Base-by-base conservation (phyloP, 2,888 invertebrate species). In the Adineta ricciae region DNA sequence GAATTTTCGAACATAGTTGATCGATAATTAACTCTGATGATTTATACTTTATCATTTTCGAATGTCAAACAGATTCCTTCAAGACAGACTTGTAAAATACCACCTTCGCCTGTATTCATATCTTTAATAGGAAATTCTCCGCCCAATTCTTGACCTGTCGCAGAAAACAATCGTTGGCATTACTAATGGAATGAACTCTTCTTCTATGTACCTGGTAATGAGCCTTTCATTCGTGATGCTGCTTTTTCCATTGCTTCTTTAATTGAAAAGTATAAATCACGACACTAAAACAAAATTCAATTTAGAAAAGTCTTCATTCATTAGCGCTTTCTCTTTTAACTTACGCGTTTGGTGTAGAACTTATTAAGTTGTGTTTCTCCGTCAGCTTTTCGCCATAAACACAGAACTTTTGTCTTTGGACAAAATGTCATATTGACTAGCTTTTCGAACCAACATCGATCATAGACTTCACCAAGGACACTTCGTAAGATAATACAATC, bases 371-470 rank as follows among this genome's bases (percentile, higher is more conserved):
- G 89, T 86, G 90, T 90, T 86, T 90, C 89, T 83, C 90, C 90
- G 11, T 88, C 96, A 89, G 95, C 95, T 88, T 96, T 93, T 88
- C 97, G 93, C 97, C 99, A 99, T 86, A 99, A 93, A 91, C 98
- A 99, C 87, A 99, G 92, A 19, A 98, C 94, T 91, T 95, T 95
- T 89, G 96, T 98, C 91, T 98, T 98, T 0, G 99, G 99, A 88
- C 97, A 97, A 91, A 96, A 99, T 0, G 99, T 98, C 97, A 99
- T 98, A 90, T 99, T 99, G 84, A 99, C 97, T 84, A 99, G 92
- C 85, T 97, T 93, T 90, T 99, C 99, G 91, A 95, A 99, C 98
- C 98, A 99, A 98, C 99, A 99, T 78, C 97, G 93, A 86, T 91
- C 91, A 7, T 89, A 89, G 83, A 92, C 92, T 52, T 91, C 90